Base-by-base conservation (phyloP, 2,797 vertebrate genomes). In the Bovichtus variegatus region DNA sequence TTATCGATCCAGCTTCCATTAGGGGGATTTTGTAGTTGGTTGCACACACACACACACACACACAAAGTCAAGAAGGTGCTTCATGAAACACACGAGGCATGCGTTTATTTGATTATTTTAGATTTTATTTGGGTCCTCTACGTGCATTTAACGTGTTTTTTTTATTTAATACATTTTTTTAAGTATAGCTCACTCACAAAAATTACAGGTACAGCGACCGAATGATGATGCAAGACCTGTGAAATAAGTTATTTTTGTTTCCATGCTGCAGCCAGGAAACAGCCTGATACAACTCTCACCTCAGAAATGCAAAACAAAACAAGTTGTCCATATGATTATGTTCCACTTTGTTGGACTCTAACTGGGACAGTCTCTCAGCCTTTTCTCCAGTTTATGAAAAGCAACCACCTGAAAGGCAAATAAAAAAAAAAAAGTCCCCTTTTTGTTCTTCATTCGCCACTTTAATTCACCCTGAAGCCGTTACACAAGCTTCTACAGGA, bases 221-320 rank as follows among this genome's bases (percentile, higher is more conserved):
- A 2, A 59, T 2, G 11, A 27, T 12, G 29, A 72, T 3, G 12
- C 47, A 3, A 54, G 18, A 47, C 23, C 63, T 27, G 57, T 21
- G 2, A 40, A 47, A 44, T 18, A 9, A 18, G 8, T 38, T n/a
- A n/a, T 9, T 9, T 31, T 18, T 40, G 41, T 8, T 54, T 29
- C 18, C 4, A 38, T 18, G 23, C 8, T n/a, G 0, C 25, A 55
- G 21, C 11, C 27, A 38, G 3, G 18, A 15, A 54, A 21, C 38
- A 1, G 5, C 16, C 19, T 6, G 29, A 4, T 0, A 12, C 51
- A 65, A 23, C 19, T 21, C 40, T 47, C 21, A 4, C 59, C 65
- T 75, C n/a, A 54, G 18, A 55, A 34, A 66, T 44, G n/a, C 15
- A 47, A 47, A 60, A 44, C 49, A 62, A 61, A 50, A 46, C 38